phyloP scores from a whole-genome alignment of 2,113 vertebrate genomes.

The Larimichthys polyactis region DNA sequence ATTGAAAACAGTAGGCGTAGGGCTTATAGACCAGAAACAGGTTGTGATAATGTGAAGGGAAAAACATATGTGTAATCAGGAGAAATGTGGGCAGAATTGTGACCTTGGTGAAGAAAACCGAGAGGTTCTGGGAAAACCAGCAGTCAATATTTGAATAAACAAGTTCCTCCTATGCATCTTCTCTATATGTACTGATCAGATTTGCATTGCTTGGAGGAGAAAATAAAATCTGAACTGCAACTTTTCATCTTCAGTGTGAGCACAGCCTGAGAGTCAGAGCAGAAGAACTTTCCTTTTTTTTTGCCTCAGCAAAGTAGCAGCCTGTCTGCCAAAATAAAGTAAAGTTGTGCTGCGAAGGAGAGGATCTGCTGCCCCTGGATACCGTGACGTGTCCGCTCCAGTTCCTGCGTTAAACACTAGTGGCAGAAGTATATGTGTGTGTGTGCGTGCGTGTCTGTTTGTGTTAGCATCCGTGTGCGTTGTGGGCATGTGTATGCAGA shows the following conservation, averaged over 20 bases:
- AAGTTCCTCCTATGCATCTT: background rate
- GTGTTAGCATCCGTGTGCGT: constrained; percentile 32
- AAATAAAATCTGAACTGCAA: background rate
- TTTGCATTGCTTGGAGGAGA: background rate
- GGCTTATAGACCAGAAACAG: too few relatives aligned
- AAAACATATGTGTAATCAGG: too few relatives aligned
- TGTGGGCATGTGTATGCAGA: constrained; percentile 14
- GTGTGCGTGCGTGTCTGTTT: constrained; percentile 28
- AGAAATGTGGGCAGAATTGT: too few relatives aligned
- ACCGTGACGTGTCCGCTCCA: constrained; percentile 61
- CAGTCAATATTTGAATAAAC: background rate
- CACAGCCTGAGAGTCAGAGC: background rate
- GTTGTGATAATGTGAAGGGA: too few relatives aligned
- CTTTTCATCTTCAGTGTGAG: background rate
- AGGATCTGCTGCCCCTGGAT: constrained; percentile 55
- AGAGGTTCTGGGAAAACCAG: too few relatives aligned
- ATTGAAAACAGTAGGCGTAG: too few relatives aligned
- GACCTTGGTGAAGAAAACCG: too few relatives aligned
- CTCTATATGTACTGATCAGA: background rate
- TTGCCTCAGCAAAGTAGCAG: constrained; percentile 14
- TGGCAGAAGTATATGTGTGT: constrained; percentile 47
- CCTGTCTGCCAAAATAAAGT: constrained; percentile 47
- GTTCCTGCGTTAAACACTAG: constrained; percentile 58
- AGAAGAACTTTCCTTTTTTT: constrained; percentile 23
- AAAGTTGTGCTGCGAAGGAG: constrained; percentile 43